phyloP scores from a whole-genome alignment of 2,797 vertebrate genomes.

The Acanthurus tractus region DNA sequence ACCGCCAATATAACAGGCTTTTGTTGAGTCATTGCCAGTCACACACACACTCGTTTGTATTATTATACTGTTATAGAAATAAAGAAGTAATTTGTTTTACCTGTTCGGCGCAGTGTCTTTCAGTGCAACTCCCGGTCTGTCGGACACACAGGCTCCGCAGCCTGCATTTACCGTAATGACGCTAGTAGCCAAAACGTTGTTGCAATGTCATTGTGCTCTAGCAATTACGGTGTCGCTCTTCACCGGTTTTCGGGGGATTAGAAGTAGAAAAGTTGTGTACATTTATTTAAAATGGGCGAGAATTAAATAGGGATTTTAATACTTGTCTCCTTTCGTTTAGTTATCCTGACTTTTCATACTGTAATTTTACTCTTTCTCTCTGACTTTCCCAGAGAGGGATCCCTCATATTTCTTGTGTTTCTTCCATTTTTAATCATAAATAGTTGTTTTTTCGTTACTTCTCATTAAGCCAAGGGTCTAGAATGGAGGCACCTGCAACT shows the following conservation, averaged over 20 bases:
- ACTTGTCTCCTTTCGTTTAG: neutral
- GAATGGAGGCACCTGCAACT: no score
- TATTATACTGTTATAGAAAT: neutral
- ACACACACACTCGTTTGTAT: neutral
- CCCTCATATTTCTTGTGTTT: neutral
- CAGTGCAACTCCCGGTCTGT: slow-evolving; percentile 77
- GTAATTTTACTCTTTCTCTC: neutral
- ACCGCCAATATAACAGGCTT: neutral
- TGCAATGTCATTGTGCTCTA: neutral
- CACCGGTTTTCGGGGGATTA: neutral
- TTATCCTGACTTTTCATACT: neutral
- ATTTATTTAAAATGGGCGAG: neutral
- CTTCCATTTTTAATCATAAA: neutral
- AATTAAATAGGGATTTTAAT: neutral
- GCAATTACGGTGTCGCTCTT: slow-evolving; percentile 53
- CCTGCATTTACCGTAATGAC: slow-evolving; percentile 81
- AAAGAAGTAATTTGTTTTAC: slow-evolving; percentile 68
- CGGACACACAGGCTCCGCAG: slow-evolving; percentile 71
- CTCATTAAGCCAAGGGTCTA: no score
- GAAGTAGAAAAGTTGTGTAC: neutral
- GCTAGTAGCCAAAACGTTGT: neutral
- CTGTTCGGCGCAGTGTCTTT: slow-evolving; percentile 83
- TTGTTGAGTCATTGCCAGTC: neutral
- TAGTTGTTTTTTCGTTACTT: no score
- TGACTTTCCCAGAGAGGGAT: no score